phyloP scores from a whole-genome alignment of 1,140 invertebrate species.

The Zaprionus africanus region DNA sequence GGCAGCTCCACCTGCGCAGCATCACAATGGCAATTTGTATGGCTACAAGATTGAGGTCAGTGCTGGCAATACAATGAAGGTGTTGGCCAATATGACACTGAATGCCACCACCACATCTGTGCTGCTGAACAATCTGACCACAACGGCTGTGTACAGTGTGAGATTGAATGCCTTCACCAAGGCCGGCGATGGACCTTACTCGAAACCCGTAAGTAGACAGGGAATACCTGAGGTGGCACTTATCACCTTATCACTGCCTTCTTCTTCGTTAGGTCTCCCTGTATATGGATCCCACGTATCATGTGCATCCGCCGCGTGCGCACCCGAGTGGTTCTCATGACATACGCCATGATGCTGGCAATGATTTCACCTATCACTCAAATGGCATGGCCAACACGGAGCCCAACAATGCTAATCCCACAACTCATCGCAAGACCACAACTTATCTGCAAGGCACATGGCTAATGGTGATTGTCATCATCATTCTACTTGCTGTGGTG shows the following conservation, averaged over 20 bases:
- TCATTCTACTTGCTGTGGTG: conserved; percentile 86
- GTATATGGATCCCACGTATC: conserved; percentile 87
- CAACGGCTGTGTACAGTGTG: conserved; percentile 89
- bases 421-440: conserved; percentile 75
- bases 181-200: conserved; percentile 89
- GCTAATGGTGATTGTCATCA: conserved; percentile 90
- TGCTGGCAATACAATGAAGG: conserved; percentile 84
- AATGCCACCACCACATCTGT: conserved; percentile 90
- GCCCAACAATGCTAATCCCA: conserved; percentile 62
- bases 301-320: conserved; percentile 85
- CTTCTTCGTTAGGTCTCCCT: conserved; percentile 75
- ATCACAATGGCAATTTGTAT: conserved; percentile 92
- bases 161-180: conserved; percentile 90
- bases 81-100: conserved; percentile 89
- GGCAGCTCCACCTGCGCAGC: conserved; percentile 91
- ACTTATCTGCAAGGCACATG: conserved; percentile 89
- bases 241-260: not conserved
- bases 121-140: conserved; percentile 89
- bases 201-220: conserved; percentile 85
- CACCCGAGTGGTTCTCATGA: conserved; percentile 85
- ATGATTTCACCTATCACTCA: conserved; percentile 69
- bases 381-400: conserved; percentile 59
- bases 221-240: accelerated
- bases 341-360: conserved; percentile 65
- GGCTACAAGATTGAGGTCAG: conserved; percentile 90